Evolutionary conservation across 2,797 vertebrate genomes (phyloP).

Genomic region (Nannoperca australis): DNA sequence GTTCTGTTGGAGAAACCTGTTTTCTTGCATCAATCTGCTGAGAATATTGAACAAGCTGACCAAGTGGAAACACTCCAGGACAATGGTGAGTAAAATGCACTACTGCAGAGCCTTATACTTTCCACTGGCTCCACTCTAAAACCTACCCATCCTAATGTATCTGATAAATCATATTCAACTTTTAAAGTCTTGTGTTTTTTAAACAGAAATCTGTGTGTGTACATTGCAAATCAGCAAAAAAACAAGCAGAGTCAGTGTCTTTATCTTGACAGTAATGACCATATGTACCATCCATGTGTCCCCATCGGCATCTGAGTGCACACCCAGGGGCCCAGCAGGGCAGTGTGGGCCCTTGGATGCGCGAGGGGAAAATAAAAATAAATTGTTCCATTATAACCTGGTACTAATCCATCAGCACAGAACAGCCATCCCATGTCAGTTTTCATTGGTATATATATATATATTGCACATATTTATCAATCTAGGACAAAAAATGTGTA

Average conservation of each 20-base stretch:
- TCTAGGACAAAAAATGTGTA: not conserved
- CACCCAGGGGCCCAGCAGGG: not conserved
- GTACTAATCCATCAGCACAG: not conserved
- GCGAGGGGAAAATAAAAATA: not conserved
- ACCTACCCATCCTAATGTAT: not conserved
- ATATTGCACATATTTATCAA: not conserved
- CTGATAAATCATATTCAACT: not conserved
- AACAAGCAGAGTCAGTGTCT: not conserved
- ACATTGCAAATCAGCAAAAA: not conserved
- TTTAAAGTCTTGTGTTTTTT: not conserved
- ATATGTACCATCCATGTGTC: not conserved
- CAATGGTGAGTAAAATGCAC: conserved; percentile 88
- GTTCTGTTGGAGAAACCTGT: conserved; percentile 97
- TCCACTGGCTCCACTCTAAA: not conserved
- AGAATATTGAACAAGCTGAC: conserved; percentile 96
- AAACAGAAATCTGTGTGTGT: not conserved
- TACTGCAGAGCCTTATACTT: not conserved
- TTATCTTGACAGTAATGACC: not conserved
- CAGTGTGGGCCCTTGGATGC: not conserved
- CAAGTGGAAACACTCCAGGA: conserved; percentile 98
- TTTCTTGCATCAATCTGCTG: conserved; percentile 96
- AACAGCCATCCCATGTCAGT: not conserved
- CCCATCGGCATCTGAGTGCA: conserved; percentile 5
- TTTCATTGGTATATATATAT: not conserved
- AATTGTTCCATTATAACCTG: not conserved